These are phyloP conservation scores for Esox lucius DNA, from an alignment of 2,797 vertebrate species.

Conservation along the genomic window DNA sequence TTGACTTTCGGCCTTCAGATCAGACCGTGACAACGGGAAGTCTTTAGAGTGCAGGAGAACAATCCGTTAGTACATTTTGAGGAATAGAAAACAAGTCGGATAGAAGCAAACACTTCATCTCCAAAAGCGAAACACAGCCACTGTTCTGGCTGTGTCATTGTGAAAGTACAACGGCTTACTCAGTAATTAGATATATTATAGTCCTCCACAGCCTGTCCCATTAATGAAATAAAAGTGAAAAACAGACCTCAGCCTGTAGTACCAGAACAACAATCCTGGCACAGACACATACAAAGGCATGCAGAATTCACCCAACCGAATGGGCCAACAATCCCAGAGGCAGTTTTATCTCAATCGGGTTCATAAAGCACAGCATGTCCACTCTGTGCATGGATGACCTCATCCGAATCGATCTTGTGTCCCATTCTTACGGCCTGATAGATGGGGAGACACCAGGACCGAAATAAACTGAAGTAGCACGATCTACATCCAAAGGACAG, in stretches of 20 bases:
- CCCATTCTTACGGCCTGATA: background rate
- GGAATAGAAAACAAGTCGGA: background rate
- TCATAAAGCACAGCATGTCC: constrained; percentile 33
- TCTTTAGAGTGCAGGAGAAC: background rate
- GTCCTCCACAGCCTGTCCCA: background rate
- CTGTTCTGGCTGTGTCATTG: background rate
- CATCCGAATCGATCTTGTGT: constrained; percentile 14
- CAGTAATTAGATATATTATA: background rate
- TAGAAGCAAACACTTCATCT: background rate
- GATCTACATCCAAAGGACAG: background rate
- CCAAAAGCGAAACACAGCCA: background rate
- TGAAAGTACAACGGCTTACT: background rate
- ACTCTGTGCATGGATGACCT: constrained; percentile 18
- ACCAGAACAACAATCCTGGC: constrained; percentile 11
- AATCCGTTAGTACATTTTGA: background rate
- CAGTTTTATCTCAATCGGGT: constrained; percentile 20
- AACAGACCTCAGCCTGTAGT: background rate
- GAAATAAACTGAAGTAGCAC: background rate
- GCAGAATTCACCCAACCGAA: constrained; percentile 38
- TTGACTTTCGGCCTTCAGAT: background rate
- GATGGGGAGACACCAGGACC: background rate
- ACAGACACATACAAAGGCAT: constrained; percentile 32
- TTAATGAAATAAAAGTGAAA: background rate
- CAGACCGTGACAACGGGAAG: background rate
- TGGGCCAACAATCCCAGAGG: constrained; percentile 28